A percentile compares a stretch with the other conserved stretches of the same genome.
phyloP scores from a whole-genome alignment of 2,888 invertebrate genomes.

The Spatulosminthurus flaviceps region DNA sequence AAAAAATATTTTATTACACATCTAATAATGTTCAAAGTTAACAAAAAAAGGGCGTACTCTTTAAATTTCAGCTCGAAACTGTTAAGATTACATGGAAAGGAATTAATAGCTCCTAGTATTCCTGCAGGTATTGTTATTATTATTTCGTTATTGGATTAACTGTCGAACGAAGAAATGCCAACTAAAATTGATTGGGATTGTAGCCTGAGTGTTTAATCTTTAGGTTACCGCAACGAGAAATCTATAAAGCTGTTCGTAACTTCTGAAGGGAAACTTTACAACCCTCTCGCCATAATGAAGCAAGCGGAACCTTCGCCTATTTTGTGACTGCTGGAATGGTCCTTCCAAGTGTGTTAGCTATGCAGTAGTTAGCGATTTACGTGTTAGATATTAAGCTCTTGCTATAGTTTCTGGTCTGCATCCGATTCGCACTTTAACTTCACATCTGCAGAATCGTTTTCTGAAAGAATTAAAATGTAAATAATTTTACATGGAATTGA shows the following conservation, averaged over 20 bases:
- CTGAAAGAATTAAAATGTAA: not conserved
- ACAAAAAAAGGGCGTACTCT: slow-evolving; percentile 4
- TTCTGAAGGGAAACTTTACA: not conserved
- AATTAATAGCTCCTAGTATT: not conserved
- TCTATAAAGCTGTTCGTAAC: not conserved
- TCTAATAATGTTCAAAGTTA: not conserved
- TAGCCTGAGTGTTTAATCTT: not conserved
- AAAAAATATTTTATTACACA: not conserved
- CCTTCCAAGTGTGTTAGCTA: slow-evolving; percentile 12
- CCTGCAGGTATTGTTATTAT: not conserved
- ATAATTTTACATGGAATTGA: too few species aligned
- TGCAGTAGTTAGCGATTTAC: too few species aligned
- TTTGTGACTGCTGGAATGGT: slow-evolving; percentile 16
- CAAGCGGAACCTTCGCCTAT: slow-evolving; percentile 12
- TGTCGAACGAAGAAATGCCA: not conserved
- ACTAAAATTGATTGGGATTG: not conserved
- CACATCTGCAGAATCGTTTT: not conserved
- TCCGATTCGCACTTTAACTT: not conserved
- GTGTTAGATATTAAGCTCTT: not conserved
- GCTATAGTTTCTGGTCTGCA: not conserved
- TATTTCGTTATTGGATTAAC: not conserved
- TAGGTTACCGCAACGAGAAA: not conserved
- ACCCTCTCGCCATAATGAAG: not conserved
- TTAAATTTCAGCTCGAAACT: not conserved
- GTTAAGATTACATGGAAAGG: not conserved